Evolutionary conservation across 2,888 invertebrate genomes (phyloP), one percentile per base, ranked within the genome.

Genomic region (Muscina levida): DNA sequence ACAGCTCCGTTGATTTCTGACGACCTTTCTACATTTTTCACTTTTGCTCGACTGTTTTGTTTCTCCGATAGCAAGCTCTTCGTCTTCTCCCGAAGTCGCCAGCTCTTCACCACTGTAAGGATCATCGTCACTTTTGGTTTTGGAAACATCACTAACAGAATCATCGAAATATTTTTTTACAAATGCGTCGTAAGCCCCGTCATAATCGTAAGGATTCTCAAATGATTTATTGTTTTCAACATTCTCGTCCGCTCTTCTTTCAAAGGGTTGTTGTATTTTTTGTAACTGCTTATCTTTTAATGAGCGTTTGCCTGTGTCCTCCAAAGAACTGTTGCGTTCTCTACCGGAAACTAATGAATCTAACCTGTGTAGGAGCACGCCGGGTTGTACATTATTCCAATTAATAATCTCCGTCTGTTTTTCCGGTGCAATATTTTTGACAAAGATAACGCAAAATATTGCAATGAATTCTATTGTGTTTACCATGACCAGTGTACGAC

Each of bases 1-100:
- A 87, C 96, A 96, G n/a, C 86, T 84, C 72, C 88, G 85, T 2
- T 93, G 93, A 82, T 94, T 93, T 85, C 92, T 93, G 65, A 92
- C 89, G 0, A 94, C 92, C 85, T 93, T 92, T 84, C 93, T 92
- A 84, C 95, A 95, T 82, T 85, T 73, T 70, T 85, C 62, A 57
- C 66, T 71, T 76, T 77, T 46, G 77, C 57, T 15, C 46, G 76
- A 22, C 56, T 81, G 62, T 62, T 72, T 84, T 62, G 67, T 82
- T 77, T 79, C 72, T 44, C 82, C 83, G 2, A 37, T 59, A 48
- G 56, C 3, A 4, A 70, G 72, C 17, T 82, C 82, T 13, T 71
- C 24, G 8, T 44, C 1, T 15, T 62, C 56, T 62, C 66, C 72
- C 1, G 71, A 77, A 4, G 82, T 62, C 0, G 59, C 11, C 44